A percentile compares a stretch with the other conserved stretches of the same genome.
These are phyloP conservation scores for Dicentrarchus labrax DNA, from an alignment of 2,113 vertebrate genomes.

Conservation along the genomic window DNA sequence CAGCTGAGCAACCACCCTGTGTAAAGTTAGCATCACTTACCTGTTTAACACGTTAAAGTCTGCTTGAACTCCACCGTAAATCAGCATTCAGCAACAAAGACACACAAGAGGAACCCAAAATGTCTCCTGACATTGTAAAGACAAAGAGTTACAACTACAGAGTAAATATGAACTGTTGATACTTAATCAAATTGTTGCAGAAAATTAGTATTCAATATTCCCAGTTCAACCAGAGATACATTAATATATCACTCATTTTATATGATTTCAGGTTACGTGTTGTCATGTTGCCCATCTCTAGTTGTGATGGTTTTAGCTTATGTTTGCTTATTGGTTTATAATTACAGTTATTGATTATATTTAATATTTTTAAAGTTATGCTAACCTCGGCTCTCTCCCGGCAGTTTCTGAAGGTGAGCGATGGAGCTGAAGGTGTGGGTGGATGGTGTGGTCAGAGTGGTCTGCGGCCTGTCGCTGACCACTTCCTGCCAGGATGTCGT, in stretches of 20 bases:
- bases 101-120: not conserved
- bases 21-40: too few relatives aligned
- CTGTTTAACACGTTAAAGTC: too few relatives aligned
- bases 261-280: too few relatives aligned
- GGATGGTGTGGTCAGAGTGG: slow-evolving; percentile 91
- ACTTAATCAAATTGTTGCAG: too few relatives aligned
- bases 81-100: not conserved
- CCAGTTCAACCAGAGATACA: too few relatives aligned
- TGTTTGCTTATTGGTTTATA: not conserved
- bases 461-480: slow-evolving; percentile 90
- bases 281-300: too few relatives aligned
- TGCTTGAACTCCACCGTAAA: not conserved
- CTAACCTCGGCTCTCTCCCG: not conserved
- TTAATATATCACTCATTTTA: too few relatives aligned
- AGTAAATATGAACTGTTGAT: too few relatives aligned
- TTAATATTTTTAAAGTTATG: not conserved
- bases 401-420: slow-evolving; percentile 28
- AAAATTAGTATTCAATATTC: too few relatives aligned
- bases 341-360: not conserved
- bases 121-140: not conserved
- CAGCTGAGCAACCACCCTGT: too few relatives aligned
- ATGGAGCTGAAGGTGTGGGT: slow-evolving; percentile 99
- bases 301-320: too few relatives aligned
- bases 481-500: slow-evolving; percentile 97
- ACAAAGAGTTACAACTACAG: not conserved